phyloP scores from a whole-genome alignment of 2,888 invertebrate genomes.

The Sinopyrophorus schimmeli region DNA sequence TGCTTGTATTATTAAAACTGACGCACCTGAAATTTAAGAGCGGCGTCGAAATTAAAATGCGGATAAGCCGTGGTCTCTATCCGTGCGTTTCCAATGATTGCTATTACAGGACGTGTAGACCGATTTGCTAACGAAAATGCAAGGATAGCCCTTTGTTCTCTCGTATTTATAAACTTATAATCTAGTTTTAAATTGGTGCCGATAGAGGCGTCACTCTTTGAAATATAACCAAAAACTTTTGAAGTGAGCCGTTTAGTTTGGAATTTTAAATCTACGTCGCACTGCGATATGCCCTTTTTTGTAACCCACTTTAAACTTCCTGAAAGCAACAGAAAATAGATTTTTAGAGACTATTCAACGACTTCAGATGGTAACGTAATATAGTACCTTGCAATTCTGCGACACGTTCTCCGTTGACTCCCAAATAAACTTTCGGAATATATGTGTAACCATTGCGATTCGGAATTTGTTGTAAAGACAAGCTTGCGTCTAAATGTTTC shows the following conservation, averaged over 20 bases:
- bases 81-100: constrained; percentile 67
- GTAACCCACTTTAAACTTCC: constrained; percentile 64
- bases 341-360: constrained; percentile 23
- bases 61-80: constrained; percentile 78
- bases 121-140: constrained; percentile 59
- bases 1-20: constrained; percentile 17
- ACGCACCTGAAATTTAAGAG: constrained; percentile 66
- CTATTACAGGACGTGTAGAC: constrained; percentile 61
- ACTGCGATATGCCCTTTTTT: constrained; percentile 74
- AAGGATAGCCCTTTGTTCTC: constrained; percentile 60
- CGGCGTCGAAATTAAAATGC: constrained; percentile 68
- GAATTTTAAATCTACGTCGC: constrained; percentile 74
- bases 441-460: constrained; percentile 71
- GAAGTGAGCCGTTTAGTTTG: constrained; percentile 78
- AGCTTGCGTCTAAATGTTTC: constrained; percentile 68
- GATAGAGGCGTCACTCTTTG: constrained; percentile 49
- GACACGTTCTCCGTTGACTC: constrained; percentile 72
- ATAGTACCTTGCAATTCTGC: constrained; percentile 72
- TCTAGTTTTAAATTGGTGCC: constrained; percentile 67
- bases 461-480: constrained; percentile 63
- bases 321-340: constrained; percentile 43
- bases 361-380: constrained; percentile 23
- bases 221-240: constrained; percentile 72
- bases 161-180: constrained; percentile 66
- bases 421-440: constrained; percentile 70